These are phyloP conservation scores for Petrocephalus schoutedeni DNA, from an alignment of 2,797 vertebrate species.

Conservation along the genomic window DNA sequence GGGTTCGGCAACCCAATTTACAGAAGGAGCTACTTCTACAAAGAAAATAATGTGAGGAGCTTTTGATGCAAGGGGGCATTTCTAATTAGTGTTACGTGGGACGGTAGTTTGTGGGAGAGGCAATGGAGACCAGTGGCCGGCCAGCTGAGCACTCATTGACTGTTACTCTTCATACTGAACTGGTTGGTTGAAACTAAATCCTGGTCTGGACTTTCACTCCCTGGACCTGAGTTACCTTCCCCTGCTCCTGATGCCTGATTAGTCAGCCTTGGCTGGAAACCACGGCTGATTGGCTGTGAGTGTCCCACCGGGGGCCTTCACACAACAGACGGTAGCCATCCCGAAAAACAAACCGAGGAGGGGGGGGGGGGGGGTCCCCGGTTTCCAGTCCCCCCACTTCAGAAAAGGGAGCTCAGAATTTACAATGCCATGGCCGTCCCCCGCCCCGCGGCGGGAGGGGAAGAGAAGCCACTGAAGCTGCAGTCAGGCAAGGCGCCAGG, in stretches of 20 bases:
- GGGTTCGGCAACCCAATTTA: not conserved
- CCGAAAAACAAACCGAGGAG: conserved; percentile 2
- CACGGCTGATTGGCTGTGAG: not conserved
- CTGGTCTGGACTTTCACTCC: not conserved
- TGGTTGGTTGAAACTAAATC: not conserved
- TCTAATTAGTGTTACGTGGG: too few species aligned
- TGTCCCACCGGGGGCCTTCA: not conserved
- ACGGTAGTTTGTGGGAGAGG: not conserved
- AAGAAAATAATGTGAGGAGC: not conserved
- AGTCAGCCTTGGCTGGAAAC: not conserved
- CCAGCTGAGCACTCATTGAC: not conserved
- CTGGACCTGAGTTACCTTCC: not conserved
- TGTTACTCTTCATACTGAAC: not conserved
- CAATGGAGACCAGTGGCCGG: not conserved
- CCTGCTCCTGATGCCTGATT: not conserved
- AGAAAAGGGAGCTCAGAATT: not conserved
- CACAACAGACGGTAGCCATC: not conserved
- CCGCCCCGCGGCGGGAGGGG: not conserved
- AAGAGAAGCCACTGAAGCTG: not conserved
- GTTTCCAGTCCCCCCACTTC: not conserved
- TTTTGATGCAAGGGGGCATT: not conserved
- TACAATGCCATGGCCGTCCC: not conserved
- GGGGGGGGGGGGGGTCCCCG: not conserved
- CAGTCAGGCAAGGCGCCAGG: not conserved
- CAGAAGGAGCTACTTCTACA: not conserved